Base-by-base conservation (phyloP, 37 sponge, comb jelly and placozoan genomes). In the Ianthella basta region DNA sequence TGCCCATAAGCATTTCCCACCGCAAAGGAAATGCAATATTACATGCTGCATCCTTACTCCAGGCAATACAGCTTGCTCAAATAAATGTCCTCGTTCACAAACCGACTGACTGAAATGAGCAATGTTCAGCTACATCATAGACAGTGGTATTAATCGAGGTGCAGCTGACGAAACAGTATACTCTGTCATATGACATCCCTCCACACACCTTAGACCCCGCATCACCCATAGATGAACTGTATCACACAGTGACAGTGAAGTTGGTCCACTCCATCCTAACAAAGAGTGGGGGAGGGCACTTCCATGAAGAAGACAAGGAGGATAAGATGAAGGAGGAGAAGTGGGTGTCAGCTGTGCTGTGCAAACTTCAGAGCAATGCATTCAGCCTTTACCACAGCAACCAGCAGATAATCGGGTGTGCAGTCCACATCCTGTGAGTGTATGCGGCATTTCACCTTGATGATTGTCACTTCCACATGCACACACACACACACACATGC, bases 381-480 rank as follows among this genome's bases (percentile, higher is more conserved):
- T 69, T 69, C 70, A 30, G 34, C 18, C 70, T 69, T 69, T 69
- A 69, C 70, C 70, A 69, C 6, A 35, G 70, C 70, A 69, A 69
- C 70, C 70, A 69, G 35, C 29, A 35, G 34, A 69, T 69, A 1
- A 69, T 69, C 27, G 70, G 70, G 34, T 34, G 35, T 13, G 70
- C 70, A 30, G 70, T 69, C 29, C 34, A 69, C 34, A 32, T 29
- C 33, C 27, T 69, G 70, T 69, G 35, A 13, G 70, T 29, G 27
- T 13, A 10, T 25, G 27, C 50, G 3, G 8, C 50, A 44, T 3
- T n/a, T n/a, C 50, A 3, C 50, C 8, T 44, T 44, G 8, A 8
- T 8, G 8, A 44, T 8, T 10, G 50, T 8, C 50, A 10, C 63
- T 13, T 14, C n/a, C 4, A 61, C 63, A 56, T 56, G 59, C 59